Evolutionary conservation across 2,888 invertebrate species (phyloP), one percentile per base, ranked within the genome.

Genomic region (Micoletzkya japonica): DNA sequence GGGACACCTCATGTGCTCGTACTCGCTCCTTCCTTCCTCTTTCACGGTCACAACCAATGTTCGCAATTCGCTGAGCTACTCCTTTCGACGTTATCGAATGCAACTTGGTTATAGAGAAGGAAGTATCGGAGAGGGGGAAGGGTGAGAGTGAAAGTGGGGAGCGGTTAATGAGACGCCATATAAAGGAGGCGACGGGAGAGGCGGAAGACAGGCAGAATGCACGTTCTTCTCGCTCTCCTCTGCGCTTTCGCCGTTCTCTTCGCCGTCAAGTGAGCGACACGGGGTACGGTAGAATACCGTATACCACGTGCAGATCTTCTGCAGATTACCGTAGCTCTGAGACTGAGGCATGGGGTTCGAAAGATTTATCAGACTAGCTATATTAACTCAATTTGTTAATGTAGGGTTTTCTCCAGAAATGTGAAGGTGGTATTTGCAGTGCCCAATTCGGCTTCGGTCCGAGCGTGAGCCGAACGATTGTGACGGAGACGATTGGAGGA

Each of bases 381-480:
- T 4, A 7, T 4, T n/a, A 50, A 3, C 4, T 26, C 20, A 52
- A 24, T 30, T 54, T 17, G 54, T 6, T 54, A 20, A 54, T 24
- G 17, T 24, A 52, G 52, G 24, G 26, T n/a, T 14, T n/a, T 26
- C 6, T 14, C 52, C 7, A n/a, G n/a, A n/a, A n/a, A n/a, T n/a
- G n/a, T n/a, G n/a, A n/a, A 52, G 24, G 7, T 7, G 10, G 6
- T n/a, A 6, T n/a, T 63, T 63, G n/a, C 50, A 63, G 63, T 37
- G 63, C 63, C 10, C 63, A 63, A 36, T 63, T 63, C 50, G 63
- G 63, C 1, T 63, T 63, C 63, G 63, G 63, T 30, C 63, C 63
- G 49, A 50, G 32, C 34, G 63, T 63, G 32, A 63, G 49, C 32
- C 32, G 36, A 36, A 63, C 63, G 10, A 30, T 63, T 34, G 26